Evolutionary conservation across 2,888 invertebrate species (phyloP).

Genomic region (Hemistola chrysoprasaria): DNA sequence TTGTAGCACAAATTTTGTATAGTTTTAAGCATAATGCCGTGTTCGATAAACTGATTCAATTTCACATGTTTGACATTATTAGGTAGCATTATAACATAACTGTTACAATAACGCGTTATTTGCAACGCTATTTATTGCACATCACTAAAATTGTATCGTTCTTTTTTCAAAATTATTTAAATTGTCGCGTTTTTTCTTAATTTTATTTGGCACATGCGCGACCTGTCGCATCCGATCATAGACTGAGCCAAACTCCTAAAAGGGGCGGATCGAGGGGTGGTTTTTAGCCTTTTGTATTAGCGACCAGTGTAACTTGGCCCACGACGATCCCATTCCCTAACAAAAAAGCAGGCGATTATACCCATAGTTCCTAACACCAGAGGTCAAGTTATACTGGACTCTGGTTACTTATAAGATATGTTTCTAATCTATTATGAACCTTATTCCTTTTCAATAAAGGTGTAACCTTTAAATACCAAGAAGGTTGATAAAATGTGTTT

Average conservation of each 20-base stretch:
- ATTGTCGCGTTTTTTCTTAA: too few species aligned
- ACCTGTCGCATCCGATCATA: constrained; percentile 37
- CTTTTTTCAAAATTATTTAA: too few species aligned
- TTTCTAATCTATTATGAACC: constrained; percentile 12
- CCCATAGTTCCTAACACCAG: too few species aligned
- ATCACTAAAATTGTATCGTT: constrained; percentile 9
- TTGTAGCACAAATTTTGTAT: constrained; percentile 71
- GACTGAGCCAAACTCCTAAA: constrained; percentile 65
- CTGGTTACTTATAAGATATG: constrained; percentile 38
- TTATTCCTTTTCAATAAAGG: constrained; percentile 25
- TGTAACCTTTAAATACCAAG: constrained; percentile 21
- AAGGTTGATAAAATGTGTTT: constrained; percentile 35
- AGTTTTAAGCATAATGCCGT: constrained; percentile 77
- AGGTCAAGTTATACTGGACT: background rate
- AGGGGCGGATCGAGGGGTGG: constrained; percentile 70
- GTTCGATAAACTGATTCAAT: constrained; percentile 65
- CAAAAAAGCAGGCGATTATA: too few species aligned
- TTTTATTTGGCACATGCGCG: constrained; percentile 32
- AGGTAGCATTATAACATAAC: constrained; percentile 66
- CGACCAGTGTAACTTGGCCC: constrained; percentile 47
- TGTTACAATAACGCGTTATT: constrained; percentile 1
- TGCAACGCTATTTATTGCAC: constrained; percentile 12
- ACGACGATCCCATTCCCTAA: constrained; percentile 26
- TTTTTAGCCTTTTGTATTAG: constrained; percentile 69
- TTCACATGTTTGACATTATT: constrained; percentile 73